Conservation (phyloP, 2,113 vertebrate species). For the Sciurus niger region DNA sequence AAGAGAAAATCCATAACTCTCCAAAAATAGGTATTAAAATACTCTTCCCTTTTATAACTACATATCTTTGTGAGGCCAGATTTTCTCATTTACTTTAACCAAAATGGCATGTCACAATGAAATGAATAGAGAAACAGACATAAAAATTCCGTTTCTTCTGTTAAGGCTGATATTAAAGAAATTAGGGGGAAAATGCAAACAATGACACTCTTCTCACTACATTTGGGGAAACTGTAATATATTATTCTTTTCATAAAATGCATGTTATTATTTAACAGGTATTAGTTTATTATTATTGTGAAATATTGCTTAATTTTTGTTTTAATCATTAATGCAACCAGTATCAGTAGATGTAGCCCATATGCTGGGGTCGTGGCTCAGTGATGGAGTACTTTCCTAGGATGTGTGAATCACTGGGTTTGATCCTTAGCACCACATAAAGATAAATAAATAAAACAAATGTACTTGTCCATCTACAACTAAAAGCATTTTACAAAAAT, state of each 20-base stretch:
- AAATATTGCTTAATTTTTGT: not conserved
- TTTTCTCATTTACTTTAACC: constrained; percentile 42
- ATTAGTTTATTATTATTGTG: not conserved
- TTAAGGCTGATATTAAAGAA: constrained; percentile 18
- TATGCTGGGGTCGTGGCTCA: not conserved
- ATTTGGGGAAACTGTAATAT: not conserved
- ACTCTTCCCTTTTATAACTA: not conserved
- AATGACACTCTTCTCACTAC: not conserved
- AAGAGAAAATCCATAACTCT: constrained; percentile 4
- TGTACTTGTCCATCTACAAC: too few species aligned
- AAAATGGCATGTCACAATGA: constrained; percentile 36
- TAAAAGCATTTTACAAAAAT: not conserved
- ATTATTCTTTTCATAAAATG: not conserved
- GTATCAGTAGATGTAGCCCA: not conserved
- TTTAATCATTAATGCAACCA: constrained; percentile 2
- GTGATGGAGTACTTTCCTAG: too few species aligned
- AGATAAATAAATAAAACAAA: too few species aligned
- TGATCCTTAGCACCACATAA: too few species aligned
- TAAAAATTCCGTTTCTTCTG: constrained; percentile 1
- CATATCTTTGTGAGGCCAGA: not conserved
- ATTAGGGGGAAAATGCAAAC: not conserved
- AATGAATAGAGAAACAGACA: constrained; percentile 45
- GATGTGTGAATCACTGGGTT: too few species aligned
- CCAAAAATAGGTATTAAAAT: not conserved
- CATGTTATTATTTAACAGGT: not conserved